Conservation (phyloP, 2,113 vertebrate genomes). For the Telmatochromis sp. region DNA sequence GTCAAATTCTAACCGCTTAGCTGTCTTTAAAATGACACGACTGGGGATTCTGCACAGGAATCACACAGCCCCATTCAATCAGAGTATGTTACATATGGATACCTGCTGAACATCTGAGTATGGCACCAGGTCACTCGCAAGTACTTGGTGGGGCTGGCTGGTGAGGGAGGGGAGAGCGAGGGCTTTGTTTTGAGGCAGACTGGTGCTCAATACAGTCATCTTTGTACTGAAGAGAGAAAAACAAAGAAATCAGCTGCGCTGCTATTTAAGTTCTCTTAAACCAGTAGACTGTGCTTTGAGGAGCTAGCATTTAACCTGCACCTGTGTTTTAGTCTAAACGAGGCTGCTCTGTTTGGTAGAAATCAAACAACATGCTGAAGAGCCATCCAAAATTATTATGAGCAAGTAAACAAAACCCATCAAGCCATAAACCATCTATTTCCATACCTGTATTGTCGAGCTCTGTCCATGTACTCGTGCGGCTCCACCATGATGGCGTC, state of each 20-base stretch:
- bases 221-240: slow-evolving; percentile 64
- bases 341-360: not conserved
- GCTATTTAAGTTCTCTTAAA: not conserved
- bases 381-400: not conserved
- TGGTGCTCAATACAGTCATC: slow-evolving; percentile 83
- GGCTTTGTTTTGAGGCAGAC: slow-evolving; percentile 85
- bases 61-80: not conserved
- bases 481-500: slow-evolving; percentile 96
- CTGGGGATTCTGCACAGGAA: not conserved
- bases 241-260: not conserved
- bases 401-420: not conserved
- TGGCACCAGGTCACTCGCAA: slow-evolving; percentile 86
- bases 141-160: slow-evolving; percentile 91
- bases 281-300: not conserved
- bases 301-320: not conserved
- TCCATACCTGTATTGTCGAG: slow-evolving; percentile 88
- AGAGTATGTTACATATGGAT: not conserved
- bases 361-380: not conserved
- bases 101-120: slow-evolving; percentile 92
- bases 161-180: slow-evolving; percentile 84
- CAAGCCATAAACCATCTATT: not conserved
- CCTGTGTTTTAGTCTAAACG: not conserved
- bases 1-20: not conserved
- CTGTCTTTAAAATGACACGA: not conserved
- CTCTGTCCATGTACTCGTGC: slow-evolving; percentile 96